phyloP scores from a whole-genome alignment of 2,888 invertebrate genomes.

The Stenodera caucasica region DNA sequence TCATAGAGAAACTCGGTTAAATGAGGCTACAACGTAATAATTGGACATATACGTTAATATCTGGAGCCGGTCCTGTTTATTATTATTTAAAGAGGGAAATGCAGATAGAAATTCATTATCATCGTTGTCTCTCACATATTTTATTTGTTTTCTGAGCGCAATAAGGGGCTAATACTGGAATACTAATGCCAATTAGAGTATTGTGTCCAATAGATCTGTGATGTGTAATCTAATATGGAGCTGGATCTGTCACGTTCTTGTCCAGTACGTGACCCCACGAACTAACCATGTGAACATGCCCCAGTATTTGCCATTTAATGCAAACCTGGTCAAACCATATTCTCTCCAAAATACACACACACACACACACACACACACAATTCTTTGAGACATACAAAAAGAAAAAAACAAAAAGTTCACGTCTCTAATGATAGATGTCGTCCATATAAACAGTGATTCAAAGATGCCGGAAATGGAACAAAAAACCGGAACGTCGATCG shows the following conservation, averaged over 20 bases:
- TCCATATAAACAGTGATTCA: no score
- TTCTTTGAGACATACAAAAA: background rate
- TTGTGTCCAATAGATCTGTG: constrained; percentile 44
- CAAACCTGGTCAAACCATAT: constrained; percentile 25
- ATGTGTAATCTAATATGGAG: constrained; percentile 55
- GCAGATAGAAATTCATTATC: background rate
- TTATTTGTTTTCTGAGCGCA: constrained; percentile 29
- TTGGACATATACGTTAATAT: no score
- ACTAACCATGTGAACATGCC: constrained; percentile 52
- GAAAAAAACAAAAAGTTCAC: no score
- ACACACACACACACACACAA: no score
- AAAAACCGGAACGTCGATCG: no score
- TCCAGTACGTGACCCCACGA: constrained; percentile 54
- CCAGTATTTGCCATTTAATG: constrained; percentile 48
- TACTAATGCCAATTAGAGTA: constrained; percentile 41
- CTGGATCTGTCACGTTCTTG: constrained; percentile 55
- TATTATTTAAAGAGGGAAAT: no score
- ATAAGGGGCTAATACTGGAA: constrained; percentile 35
- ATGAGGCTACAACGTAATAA: no score
- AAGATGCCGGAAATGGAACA: no score
- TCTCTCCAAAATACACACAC: background rate
- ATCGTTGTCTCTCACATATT: constrained; percentile 1
- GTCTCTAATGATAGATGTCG: no score
- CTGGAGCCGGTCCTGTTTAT: no score
- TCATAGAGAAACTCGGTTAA: no score